Evolutionary conservation across 2,888 invertebrate species (phyloP).

Genomic region (Drosophila mimetica): DNA sequence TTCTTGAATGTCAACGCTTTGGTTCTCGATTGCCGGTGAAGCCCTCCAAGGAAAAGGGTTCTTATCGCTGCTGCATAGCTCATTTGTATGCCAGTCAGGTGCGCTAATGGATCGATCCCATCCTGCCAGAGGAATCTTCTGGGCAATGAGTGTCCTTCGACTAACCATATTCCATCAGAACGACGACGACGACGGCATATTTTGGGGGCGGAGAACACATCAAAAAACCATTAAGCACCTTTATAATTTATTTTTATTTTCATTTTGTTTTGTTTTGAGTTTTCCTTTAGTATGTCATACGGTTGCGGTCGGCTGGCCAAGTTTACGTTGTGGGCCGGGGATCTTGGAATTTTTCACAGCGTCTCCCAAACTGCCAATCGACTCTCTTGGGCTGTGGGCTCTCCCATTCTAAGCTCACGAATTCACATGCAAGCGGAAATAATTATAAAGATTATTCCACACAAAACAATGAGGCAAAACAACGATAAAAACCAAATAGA

Average conservation of each 20-base stretch:
- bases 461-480: slow-evolving; percentile 22
- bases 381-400: slow-evolving; percentile 4
- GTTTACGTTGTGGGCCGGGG: not conserved
- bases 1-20: slow-evolving; percentile 60
- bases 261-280: not conserved
- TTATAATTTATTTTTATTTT: slow-evolving; percentile 32
- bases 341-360: slow-evolving; percentile 13
- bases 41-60: slow-evolving; percentile 31
- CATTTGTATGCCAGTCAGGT: slow-evolving; percentile 24
- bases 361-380: slow-evolving; percentile 3
- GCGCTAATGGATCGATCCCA: too few relatives aligned
- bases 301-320: slow-evolving; percentile 28
- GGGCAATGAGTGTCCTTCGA: slow-evolving; percentile 22
- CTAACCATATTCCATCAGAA: slow-evolving; percentile 2
- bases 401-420: slow-evolving; percentile 35
- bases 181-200: slow-evolving; percentile 1
- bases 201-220: slow-evolving; percentile 14
- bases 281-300: slow-evolving; percentile 27
- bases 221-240: slow-evolving; percentile 16
- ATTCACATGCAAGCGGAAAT: slow-evolving; percentile 65
- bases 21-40: not conserved
- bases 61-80: slow-evolving; percentile 14
- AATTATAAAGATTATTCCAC: slow-evolving; percentile 57
- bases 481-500: not conserved
- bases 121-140: not conserved